Evolutionary conservation across 1,140 invertebrate genomes (phyloP).

Genomic region (Aphis gossypii): DNA sequence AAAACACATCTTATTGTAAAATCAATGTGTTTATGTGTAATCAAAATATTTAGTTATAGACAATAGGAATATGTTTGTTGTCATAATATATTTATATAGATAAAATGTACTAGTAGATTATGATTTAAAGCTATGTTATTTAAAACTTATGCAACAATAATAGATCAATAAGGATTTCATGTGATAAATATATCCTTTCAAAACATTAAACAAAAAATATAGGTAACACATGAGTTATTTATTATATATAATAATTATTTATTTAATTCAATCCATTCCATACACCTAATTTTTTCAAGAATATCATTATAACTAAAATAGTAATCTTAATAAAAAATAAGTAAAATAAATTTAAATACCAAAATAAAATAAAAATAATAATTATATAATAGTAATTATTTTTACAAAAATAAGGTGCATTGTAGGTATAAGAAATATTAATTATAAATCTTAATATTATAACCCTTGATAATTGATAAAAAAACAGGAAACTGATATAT

Average conservation of each 20-base stretch:
- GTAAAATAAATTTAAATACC: neutral
- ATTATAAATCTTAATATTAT: neutral
- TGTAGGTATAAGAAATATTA: neutral
- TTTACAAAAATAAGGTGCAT: neutral
- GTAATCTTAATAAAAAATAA: neutral
- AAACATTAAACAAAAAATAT: too few species aligned
- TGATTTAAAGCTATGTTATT: too few species aligned
- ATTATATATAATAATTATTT: neutral
- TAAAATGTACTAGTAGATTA: too few species aligned
- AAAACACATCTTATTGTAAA: too few species aligned
- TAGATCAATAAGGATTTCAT: too few species aligned
- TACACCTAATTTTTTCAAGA: conserved; percentile 14
- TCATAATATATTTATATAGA: too few species aligned
- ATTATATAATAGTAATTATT: neutral
- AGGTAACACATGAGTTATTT: too few species aligned
- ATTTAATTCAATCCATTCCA: neutral
- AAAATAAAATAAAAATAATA: neutral
- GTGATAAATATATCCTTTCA: too few species aligned
- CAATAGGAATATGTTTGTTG: too few species aligned
- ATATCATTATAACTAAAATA: neutral
- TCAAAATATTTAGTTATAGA: too few species aligned
- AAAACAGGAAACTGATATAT: neutral
- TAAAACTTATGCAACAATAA: too few species aligned
- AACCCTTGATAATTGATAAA: neutral
- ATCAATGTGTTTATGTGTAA: too few species aligned